Percentiles rank a stretch among this genome's conserved stretches.
Evolutionary conservation across 2,888 invertebrate genomes (phyloP).

Genomic region (Schrankia costaestrigalis): DNA sequence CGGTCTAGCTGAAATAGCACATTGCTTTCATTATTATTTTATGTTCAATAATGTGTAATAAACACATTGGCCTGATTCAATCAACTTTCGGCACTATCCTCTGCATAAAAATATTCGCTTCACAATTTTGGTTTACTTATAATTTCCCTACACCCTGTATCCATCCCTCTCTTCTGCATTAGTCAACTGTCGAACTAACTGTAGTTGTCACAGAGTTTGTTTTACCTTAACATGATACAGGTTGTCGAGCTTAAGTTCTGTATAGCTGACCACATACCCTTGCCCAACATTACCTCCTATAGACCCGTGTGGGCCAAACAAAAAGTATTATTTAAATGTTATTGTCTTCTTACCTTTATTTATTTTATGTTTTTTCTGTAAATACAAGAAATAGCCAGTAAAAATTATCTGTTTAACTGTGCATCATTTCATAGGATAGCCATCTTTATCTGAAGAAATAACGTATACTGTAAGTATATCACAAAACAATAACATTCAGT

Average conservation of each 20-base stretch:
- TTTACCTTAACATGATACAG: constrained; percentile 24
- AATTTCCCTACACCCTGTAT: constrained; percentile 29
- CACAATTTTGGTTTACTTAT: constrained; percentile 35
- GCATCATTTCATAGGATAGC: constrained; percentile 87
- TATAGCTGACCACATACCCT: constrained; percentile 21
- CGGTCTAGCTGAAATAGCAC: constrained; percentile 37
- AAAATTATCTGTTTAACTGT: constrained; percentile 89
- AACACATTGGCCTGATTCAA: constrained; percentile 33
- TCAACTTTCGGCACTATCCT: constrained; percentile 28
- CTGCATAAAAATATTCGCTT: constrained; percentile 34
- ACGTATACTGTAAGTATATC: constrained; percentile 81
- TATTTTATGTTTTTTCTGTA: constrained; percentile 63
- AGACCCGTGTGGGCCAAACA: constrained; percentile 20
- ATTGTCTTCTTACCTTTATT: constrained; percentile 49
- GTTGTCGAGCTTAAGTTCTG: constrained; percentile 22
- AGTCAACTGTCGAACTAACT: constrained; percentile 23
- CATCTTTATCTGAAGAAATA: constrained; percentile 82
- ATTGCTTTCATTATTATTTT: constrained; percentile 47
- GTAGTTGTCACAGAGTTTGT: constrained; percentile 33
- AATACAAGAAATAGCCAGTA: constrained; percentile 82
- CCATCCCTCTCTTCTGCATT: constrained; percentile 23
- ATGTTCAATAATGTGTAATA: constrained; percentile 26
- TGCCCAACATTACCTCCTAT: constrained; percentile 8
- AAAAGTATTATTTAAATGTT: constrained; percentile 38
- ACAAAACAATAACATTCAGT: constrained; percentile 79